A percentile compares a stretch with the other conserved stretches of the same genome.
phyloP scores from a whole-genome alignment of 1,140 invertebrate genomes.

The Maconellicoccus hirsutus region DNA sequence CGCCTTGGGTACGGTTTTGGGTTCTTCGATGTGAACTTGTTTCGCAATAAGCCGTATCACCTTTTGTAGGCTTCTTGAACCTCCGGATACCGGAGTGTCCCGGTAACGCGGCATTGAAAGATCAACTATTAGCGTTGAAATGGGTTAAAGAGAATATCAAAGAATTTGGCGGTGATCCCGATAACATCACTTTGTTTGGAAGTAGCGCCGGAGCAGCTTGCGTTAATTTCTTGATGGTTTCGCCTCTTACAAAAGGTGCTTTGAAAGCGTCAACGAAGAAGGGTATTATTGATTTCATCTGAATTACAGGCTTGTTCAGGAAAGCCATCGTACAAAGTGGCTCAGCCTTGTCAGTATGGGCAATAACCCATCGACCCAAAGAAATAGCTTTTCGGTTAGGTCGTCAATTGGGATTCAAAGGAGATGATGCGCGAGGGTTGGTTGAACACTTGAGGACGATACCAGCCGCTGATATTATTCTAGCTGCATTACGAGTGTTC shows the following conservation, averaged over 20 bases:
- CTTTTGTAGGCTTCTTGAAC: conserved; percentile 36
- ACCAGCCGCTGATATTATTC: conserved; percentile 25
- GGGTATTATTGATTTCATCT: too few relatives aligned
- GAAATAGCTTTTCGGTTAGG: conserved; percentile 24
- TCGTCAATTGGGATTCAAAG: conserved; percentile 24
- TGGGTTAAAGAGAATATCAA: conserved; percentile 62
- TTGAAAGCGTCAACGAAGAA: too few relatives aligned
- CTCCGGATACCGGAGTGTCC: conserved; percentile 49
- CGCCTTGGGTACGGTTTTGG: conserved; percentile 29
- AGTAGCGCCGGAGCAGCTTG: conserved; percentile 56
- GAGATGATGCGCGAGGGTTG: conserved; percentile 22
- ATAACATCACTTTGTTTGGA: conserved; percentile 53
- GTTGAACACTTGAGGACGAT: conserved; percentile 26
- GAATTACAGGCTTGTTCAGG: conserved; percentile 22
- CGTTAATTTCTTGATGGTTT: conserved; percentile 52
- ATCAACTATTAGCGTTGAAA: conserved; percentile 55
- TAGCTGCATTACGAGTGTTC: not conserved
- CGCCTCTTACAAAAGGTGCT: conserved; percentile 40
- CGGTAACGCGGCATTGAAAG: conserved; percentile 64
- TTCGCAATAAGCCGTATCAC: too few relatives aligned
- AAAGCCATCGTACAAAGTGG: conserved; percentile 26
- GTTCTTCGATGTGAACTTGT: not conserved
- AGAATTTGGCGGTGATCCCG: conserved; percentile 60
- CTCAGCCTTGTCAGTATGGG: not conserved
- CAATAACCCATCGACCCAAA: not conserved